A percentile compares a stretch with the other conserved stretches of the same genome.
These are phyloP conservation scores for Zaprionus bogoriensis DNA, from an alignment of 2,888 invertebrate species.

Conservation along the genomic window DNA sequence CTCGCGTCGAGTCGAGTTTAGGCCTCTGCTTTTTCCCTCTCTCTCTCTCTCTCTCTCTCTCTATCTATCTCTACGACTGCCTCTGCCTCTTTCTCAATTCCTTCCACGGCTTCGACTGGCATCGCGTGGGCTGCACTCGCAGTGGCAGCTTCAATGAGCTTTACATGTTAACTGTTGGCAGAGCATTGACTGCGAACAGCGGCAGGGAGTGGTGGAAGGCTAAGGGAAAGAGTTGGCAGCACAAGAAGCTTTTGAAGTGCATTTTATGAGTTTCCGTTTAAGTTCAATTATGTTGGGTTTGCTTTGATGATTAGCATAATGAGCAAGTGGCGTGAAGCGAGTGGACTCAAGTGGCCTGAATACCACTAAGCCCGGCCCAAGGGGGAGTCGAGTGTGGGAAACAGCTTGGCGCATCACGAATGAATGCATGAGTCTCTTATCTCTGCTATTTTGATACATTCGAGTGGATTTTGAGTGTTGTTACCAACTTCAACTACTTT, in stretches of 20 bases:
- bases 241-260: slow-evolving; percentile 35
- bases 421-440: not conserved
- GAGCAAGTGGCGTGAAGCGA: slow-evolving; percentile 44
- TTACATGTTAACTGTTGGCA: slow-evolving; percentile 52
- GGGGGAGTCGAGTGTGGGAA: slow-evolving; percentile 22
- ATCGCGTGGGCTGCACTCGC: slow-evolving; percentile 52
- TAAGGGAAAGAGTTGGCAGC: too few relatives aligned
- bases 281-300: slow-evolving; percentile 59
- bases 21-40: slow-evolving; percentile 35
- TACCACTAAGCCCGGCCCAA: slow-evolving; percentile 9
- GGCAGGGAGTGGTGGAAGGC: not conserved
- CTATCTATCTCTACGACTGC: slow-evolving; percentile 7
- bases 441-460: slow-evolving; percentile 1
- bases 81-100: not conserved
- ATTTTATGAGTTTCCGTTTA: slow-evolving; percentile 73
- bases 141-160: slow-evolving; percentile 49
- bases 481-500: not conserved
- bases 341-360: slow-evolving; percentile 31
- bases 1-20: slow-evolving; percentile 59
- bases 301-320: slow-evolving; percentile 53
- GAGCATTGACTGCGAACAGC: slow-evolving; percentile 2
- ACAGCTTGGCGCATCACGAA: slow-evolving; percentile 1
- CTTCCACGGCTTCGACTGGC: slow-evolving; percentile 24
- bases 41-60: slow-evolving; percentile 17
- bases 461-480: not conserved